Base-by-base conservation (phyloP, 2,113 vertebrate genomes). In the Brienomyrus longianalis region DNA sequence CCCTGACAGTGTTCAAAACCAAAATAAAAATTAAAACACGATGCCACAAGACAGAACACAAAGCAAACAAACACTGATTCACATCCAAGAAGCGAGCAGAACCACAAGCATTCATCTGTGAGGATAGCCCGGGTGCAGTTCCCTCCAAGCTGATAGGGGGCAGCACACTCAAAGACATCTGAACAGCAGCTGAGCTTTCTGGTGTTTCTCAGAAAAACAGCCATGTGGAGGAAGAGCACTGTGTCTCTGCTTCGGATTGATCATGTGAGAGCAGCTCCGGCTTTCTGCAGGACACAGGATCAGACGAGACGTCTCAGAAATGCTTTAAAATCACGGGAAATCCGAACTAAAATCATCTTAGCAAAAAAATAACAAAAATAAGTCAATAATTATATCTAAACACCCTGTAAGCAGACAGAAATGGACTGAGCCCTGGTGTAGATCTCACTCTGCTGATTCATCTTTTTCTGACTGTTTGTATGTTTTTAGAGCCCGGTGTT, bases 131-230 rank as follows among this genome's bases (percentile, higher is more conserved):
- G 23, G 3, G 91, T 91, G 47, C 27, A 23, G 92, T 90, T 90
- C 89, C 31, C 45, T 88, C 91, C 88, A 90, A 13, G 89, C 45
- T 92, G 92, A 94, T 93, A 96, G 95, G 95, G 95, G 96, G 95
- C 95, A 95, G 94, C 94, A 92, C 94, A 92, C 90, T 93, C 94
- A 93, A 95, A 93, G 93, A 84, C 74, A 95, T 93, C 45, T 6
- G 10, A 27, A 43, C 11, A 17, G 11, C 35, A 77, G 35, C 31
- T 74, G 66, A 77, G 70, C 70, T 66, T 10, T 27, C 9, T 27
- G n/a, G 23, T 27, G 10, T 66, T n/a, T n/a, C 62, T 15, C 7
- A 84, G 45, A 54, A 59, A 74, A 83, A 47, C 77, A 83, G 43
- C 7, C n/a, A 62, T 62, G n/a, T 66, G 62, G 62, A 3, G n/a